Evolutionary conservation across 1,140 invertebrate genomes (phyloP).

Genomic region (honey bee (Apis mellifera)): DNA sequence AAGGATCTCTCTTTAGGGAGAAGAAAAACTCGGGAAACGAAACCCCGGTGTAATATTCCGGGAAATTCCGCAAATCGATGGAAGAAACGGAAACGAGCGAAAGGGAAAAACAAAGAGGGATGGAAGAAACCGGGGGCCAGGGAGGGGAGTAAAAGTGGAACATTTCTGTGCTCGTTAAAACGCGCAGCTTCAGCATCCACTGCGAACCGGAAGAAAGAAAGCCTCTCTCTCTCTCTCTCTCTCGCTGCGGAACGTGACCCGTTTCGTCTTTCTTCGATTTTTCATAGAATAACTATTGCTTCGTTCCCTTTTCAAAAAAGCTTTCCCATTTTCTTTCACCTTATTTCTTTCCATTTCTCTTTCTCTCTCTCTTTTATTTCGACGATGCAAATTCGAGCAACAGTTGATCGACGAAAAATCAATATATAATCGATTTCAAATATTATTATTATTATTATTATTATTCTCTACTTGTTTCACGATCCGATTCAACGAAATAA

Average conservation of each 20-base stretch:
- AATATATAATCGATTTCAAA: not conserved
- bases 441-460: too few species aligned
- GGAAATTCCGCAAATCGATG: conserved; percentile 44
- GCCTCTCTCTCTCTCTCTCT: conserved; percentile 15
- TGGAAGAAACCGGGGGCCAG: not conserved
- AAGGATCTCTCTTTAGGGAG: conserved; percentile 39
- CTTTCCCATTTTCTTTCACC: not conserved
- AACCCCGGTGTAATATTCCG: conserved; percentile 42
- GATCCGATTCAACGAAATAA: too few species aligned
- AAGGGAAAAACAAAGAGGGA: conserved; percentile 47
- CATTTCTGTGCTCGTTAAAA: conserved; percentile 54
- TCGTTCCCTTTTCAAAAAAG: conserved; percentile 18
- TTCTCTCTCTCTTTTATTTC: not conserved
- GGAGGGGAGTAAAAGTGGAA: conserved; percentile 41
- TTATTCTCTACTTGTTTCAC: not conserved
- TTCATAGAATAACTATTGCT: conserved; percentile 35
- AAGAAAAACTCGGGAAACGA: conserved; percentile 47
- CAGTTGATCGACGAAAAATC: too few species aligned
- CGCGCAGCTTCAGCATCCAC: conserved; percentile 49
- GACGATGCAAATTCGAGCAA: not conserved
- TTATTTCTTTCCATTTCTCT: not conserved
- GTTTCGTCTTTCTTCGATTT: conserved; percentile 45
- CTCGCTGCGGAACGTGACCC: conserved; percentile 33
- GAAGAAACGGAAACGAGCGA: conserved; percentile 48
- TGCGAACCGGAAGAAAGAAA: conserved; percentile 46